These are phyloP conservation scores for Wasmannia auropunctata DNA, from an alignment of 1,140 invertebrate species.

Conservation along the genomic window DNA sequence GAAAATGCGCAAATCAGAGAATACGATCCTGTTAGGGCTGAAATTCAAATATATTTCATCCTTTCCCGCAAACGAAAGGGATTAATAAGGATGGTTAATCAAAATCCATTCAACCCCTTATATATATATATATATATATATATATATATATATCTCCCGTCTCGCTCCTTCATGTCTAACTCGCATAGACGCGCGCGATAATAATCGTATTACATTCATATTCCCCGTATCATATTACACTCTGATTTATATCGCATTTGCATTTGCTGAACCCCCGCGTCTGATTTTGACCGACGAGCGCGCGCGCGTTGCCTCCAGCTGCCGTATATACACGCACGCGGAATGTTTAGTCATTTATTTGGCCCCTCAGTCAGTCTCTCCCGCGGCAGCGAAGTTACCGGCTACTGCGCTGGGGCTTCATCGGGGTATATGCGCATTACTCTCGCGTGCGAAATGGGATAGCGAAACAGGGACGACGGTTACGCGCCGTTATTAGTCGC, in stretches of 20 bases:
- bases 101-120: background rate
- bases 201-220: conserved; percentile 18
- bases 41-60: background rate
- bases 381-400: conserved; percentile 40
- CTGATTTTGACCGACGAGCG: conserved; percentile 44
- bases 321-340: too few relatives aligned
- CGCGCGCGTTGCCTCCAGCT: background rate
- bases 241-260: conserved; percentile 41
- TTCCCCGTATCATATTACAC: conserved; percentile 5
- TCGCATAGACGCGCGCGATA: background rate
- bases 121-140: too few relatives aligned
- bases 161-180: background rate
- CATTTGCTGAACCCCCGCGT: background rate
- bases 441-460: conserved; percentile 38
- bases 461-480: conserved; percentile 28
- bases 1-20: background rate
- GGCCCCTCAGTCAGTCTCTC: conserved; percentile 36
- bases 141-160: too few relatives aligned
- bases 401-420: conserved; percentile 42
- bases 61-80: too few relatives aligned
- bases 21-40: background rate
- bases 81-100: background rate
- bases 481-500: conserved; percentile 50
- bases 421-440: conserved; percentile 43
- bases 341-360: conserved; percentile 53